These are phyloP conservation scores for Itoplectis maculator DNA, from an alignment of 2,888 invertebrate genomes.

Conservation along the genomic window DNA sequence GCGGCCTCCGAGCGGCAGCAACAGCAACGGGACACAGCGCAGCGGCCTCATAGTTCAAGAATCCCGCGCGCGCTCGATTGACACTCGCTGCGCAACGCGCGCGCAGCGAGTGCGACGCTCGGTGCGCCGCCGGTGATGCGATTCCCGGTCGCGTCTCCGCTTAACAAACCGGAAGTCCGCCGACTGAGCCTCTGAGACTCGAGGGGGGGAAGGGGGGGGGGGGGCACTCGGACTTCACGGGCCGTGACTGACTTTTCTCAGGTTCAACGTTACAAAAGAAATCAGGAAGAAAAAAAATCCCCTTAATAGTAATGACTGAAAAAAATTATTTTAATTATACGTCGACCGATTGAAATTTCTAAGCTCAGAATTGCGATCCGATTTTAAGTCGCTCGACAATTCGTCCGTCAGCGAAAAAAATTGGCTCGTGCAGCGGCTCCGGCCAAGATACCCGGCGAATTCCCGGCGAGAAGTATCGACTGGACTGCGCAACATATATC, in stretches of 20 bases:
- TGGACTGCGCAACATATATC: neutral
- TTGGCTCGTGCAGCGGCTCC: neutral
- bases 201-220: too few species aligned
- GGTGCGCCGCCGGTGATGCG: too few species aligned
- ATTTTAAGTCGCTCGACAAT: neutral
- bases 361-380: neutral
- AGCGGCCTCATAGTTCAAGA: constrained; percentile 16
- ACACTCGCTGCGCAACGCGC: too few species aligned
- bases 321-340: too few species aligned
- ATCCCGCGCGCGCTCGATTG: constrained; percentile 55
- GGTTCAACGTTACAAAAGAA: neutral
- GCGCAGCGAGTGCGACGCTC: constrained; percentile 5
- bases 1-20: constrained; percentile 49
- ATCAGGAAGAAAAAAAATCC: too few species aligned
- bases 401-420: neutral
- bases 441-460: neutral
- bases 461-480: neutral
- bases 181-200: neutral
- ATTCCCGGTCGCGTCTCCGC: too few species aligned
- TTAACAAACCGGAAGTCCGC: constrained; percentile 34
- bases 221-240: neutral
- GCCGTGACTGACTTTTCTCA: neutral
- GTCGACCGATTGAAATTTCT: neutral
- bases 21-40: constrained; percentile 7
- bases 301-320: too few species aligned